phyloP scores from a whole-genome alignment of 2,797 vertebrate species.

The Carapus acus region DNA sequence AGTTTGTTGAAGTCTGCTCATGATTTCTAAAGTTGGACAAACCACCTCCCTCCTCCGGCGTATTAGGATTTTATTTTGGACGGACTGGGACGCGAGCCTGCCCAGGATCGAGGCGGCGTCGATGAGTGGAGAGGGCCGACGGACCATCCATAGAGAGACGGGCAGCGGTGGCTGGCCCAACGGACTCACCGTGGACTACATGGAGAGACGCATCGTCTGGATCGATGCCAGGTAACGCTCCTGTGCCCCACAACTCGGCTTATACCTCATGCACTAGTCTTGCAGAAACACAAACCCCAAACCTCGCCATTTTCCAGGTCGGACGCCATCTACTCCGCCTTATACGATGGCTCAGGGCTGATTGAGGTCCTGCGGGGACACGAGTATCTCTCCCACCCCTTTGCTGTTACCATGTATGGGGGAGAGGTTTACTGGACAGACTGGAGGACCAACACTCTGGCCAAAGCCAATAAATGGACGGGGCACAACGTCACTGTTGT shows the following conservation, averaged over 20 bases:
- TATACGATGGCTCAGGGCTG: conserved; percentile 89
- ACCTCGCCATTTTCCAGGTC: conserved; percentile 72
- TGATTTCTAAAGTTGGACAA: too few species aligned
- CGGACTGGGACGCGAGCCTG: conserved; percentile 93
- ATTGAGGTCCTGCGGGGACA: conserved; percentile 96
- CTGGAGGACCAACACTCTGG: conserved; percentile 95
- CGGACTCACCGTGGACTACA: conserved; percentile 93
- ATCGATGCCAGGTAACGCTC: conserved; percentile 98
- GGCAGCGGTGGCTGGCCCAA: conserved; percentile 97
- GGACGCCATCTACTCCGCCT: conserved; percentile 94
- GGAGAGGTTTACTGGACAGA: conserved; percentile 99
- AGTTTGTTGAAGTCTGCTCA: neutral
- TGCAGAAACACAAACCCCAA: too few species aligned
- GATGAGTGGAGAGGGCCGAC: conserved; percentile 90
- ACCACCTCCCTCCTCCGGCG: conserved; percentile 14
- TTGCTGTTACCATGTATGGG: conserved; percentile 93
- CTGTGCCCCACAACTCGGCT: too few species aligned
- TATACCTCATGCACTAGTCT: too few species aligned
- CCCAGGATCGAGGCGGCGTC: conserved; percentile 95
- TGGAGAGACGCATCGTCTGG: conserved; percentile 95
- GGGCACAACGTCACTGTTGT: conserved; percentile 95
- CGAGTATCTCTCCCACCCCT: conserved; percentile 94
- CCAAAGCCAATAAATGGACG: conserved; percentile 98
- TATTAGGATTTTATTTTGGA: conserved; percentile 94
- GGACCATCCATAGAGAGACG: conserved; percentile 91